These are phyloP conservation scores for Anguilla anguilla DNA, from an alignment of 2,797 vertebrate genomes.

Conservation along the genomic window DNA sequence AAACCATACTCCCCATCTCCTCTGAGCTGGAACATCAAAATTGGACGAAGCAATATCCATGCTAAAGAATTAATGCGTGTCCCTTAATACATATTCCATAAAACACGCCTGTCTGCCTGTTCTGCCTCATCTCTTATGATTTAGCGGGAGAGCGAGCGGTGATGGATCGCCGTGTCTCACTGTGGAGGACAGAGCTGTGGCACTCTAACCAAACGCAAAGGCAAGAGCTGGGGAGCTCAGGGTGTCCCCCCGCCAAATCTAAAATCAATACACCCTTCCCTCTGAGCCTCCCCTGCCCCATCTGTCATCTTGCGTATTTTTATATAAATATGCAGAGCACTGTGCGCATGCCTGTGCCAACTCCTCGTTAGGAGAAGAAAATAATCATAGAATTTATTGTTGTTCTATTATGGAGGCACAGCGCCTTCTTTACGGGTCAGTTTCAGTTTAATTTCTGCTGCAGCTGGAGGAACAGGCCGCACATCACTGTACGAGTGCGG, in stretches of 20 bases:
- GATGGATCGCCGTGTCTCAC: slow-evolving; percentile 39
- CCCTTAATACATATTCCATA: slow-evolving; percentile 24
- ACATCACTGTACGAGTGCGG: neutral
- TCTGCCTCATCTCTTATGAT: neutral
- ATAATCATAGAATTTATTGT: neutral
- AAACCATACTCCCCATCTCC: slow-evolving; percentile 18
- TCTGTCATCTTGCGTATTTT: slow-evolving; percentile 70
- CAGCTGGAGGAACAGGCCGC: slow-evolving; percentile 13
- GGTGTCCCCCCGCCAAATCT: slow-evolving; percentile 71
- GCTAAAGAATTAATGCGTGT: slow-evolving; percentile 9
- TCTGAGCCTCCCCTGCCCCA: slow-evolving; percentile 67
- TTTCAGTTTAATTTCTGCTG: neutral
- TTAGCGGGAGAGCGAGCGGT: slow-evolving; percentile 37
- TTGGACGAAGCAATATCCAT: slow-evolving; percentile 2
- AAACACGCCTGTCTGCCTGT: slow-evolving; percentile 18
- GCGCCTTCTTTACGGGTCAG: neutral
- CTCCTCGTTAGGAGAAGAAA: neutral
- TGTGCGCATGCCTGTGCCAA: slow-evolving; percentile 12
- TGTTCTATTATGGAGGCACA: neutral
- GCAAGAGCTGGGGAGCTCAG: slow-evolving; percentile 57
- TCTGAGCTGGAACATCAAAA: slow-evolving; percentile 13
- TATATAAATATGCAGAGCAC: slow-evolving; percentile 62
- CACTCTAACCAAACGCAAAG: neutral
- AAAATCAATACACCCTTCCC: slow-evolving; percentile 79
- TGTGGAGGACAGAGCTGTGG: neutral